Conservation (phyloP, 2,888 invertebrate species). For the Sphaerophoria taeniata region DNA sequence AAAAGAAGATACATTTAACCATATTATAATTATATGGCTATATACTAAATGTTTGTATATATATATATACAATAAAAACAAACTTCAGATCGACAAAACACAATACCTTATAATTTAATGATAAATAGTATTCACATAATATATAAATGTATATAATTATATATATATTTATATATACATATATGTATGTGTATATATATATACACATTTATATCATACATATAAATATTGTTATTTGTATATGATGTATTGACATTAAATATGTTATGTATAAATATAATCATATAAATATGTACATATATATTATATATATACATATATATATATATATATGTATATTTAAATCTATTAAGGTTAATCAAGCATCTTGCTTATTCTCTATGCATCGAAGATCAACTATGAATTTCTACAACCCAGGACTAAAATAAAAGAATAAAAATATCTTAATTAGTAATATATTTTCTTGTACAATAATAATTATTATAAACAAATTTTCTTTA, state of each 20-base stretch:
- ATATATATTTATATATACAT: slow-evolving; percentile 19
- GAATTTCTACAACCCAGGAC: slow-evolving; percentile 75
- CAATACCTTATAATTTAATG: slow-evolving; percentile 68
- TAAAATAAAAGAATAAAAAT: slow-evolving; percentile 54
- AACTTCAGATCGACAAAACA: slow-evolving; percentile 73
- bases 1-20: slow-evolving; percentile 75
- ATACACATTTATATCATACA: slow-evolving; percentile 54
- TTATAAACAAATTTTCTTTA: slow-evolving; percentile 35
- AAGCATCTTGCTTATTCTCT: slow-evolving; percentile 73
- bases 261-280: slow-evolving; percentile 13
- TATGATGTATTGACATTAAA: slow-evolving; percentile 12
- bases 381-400: slow-evolving; percentile 76
- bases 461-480: slow-evolving; percentile 69
- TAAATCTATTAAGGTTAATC: slow-evolving; percentile 25
- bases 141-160: slow-evolving; percentile 33
- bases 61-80: slow-evolving; percentile 45
- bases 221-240: slow-evolving; percentile 28
- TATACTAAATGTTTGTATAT: slow-evolving; percentile 71
- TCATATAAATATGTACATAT: slow-evolving; percentile 42
- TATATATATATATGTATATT: slow-evolving; percentile 31
- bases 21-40: slow-evolving; percentile 68
- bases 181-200: no score
- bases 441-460: slow-evolving; percentile 52
- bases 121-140: slow-evolving; percentile 65
- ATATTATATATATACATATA: slow-evolving; percentile 53